These are phyloP conservation scores for Troides helena DNA, from an alignment of 2,888 invertebrate species.

Conservation along the genomic window DNA sequence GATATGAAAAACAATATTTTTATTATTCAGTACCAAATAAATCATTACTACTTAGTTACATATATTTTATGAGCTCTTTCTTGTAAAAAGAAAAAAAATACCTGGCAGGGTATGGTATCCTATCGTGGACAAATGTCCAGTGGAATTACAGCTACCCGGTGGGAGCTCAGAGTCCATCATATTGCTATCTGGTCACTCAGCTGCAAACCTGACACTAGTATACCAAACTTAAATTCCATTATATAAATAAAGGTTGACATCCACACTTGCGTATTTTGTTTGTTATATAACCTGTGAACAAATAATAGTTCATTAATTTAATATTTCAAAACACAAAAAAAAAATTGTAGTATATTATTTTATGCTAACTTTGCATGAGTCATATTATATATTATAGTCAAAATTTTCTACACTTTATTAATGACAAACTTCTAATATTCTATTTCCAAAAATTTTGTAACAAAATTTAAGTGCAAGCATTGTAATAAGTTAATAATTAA, in stretches of 20 bases:
- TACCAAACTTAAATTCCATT: conserved; percentile 47
- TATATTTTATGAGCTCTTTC: neutral
- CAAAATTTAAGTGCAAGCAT: no score
- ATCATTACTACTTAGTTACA: neutral
- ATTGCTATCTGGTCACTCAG: conserved; percentile 45
- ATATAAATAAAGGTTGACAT: conserved; percentile 45
- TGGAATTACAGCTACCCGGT: conserved; percentile 76
- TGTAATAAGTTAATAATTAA: no score
- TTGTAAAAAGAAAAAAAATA: conserved; percentile 35
- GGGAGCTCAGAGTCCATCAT: conserved; percentile 78
- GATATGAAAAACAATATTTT: no score
- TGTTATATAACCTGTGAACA: conserved; percentile 16
- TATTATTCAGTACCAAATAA: neutral
- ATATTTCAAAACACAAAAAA: no score
- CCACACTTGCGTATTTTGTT: conserved; percentile 14
- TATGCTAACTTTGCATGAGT: no score
- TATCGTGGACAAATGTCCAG: conserved; percentile 76
- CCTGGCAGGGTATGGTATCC: conserved; percentile 73
- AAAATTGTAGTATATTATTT: no score
- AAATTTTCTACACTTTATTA: no score
- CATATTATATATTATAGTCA: no score
- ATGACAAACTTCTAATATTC: no score
- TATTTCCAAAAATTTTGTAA: no score
- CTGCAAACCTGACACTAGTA: conserved; percentile 41
- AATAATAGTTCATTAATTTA: neutral